These are phyloP conservation scores for Pegea sp. DNA, from an alignment of 23 tunicate genomes.

Conservation along the genomic window DNA sequence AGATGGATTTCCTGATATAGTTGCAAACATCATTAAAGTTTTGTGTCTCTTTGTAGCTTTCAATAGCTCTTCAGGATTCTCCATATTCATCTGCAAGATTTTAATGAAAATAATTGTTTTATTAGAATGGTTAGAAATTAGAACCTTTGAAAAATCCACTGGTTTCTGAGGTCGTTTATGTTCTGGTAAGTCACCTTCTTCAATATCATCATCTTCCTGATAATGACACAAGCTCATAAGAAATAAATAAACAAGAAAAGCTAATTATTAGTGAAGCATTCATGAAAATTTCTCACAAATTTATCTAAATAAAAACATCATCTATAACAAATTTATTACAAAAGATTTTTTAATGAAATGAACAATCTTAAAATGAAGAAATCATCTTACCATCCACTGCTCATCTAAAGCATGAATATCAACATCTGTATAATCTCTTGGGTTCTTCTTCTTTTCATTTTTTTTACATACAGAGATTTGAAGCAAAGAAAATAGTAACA, in stretches of 20 bases:
- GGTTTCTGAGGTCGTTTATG: conserved; percentile 55
- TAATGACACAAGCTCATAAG: background rate
- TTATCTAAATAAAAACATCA: no score
- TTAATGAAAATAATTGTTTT: background rate
- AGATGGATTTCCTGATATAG: conserved; percentile 77
- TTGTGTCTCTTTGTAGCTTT: conserved; percentile 52
- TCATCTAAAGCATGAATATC: conserved; percentile 67
- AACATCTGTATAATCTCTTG: conserved; percentile 81
- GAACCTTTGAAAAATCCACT: conserved; percentile 53
- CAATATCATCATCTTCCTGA: conserved; percentile 87
- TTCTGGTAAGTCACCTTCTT: conserved; percentile 86
- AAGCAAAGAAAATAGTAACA: no score
- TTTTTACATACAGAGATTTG: background rate
- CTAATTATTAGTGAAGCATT: no score
- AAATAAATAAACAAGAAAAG: no score
- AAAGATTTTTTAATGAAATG: background rate
- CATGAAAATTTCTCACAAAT: no score
- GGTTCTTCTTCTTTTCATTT: conserved; percentile 52
- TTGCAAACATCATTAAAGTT: conserved; percentile 88
- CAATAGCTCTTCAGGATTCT: conserved; percentile 48
- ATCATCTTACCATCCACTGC: conserved; percentile 47
- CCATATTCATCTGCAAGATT: conserved; percentile 18
- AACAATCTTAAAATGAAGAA: background rate
- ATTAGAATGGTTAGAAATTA: background rate
- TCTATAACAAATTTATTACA: background rate